Conservation (phyloP, 2,888 invertebrate species). For the Chrysodeixis includens region DNA sequence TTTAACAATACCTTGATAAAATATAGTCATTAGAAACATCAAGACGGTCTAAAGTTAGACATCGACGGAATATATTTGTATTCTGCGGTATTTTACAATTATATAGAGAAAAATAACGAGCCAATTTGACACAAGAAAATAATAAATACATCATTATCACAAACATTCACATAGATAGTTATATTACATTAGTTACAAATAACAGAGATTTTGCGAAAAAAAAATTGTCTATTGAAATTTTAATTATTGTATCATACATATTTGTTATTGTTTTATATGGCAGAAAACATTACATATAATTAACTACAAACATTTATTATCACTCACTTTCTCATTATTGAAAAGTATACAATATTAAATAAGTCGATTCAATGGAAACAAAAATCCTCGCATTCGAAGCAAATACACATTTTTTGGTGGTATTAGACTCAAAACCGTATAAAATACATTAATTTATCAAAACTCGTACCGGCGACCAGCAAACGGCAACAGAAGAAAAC, state of each 20-base stretch:
- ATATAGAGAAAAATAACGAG: neutral
- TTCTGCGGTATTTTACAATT: neutral
- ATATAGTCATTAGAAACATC: neutral
- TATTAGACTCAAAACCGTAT: neutral
- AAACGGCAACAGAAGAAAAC: neutral
- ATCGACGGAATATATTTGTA: conserved; percentile 1
- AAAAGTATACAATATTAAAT: neutral
- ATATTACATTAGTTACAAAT: no score
- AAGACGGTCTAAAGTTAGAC: neutral
- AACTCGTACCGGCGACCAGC: conserved; percentile 1
- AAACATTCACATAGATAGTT: neutral
- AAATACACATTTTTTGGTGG: neutral
- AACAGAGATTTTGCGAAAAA: neutral
- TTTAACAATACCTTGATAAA: neutral
- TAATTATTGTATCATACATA: neutral
- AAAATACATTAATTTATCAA: neutral
- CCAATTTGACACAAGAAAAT: neutral
- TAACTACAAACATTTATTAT: neutral
- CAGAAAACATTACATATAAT: neutral
- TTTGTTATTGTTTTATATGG: neutral
- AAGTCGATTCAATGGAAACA: neutral
- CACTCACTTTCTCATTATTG: neutral
- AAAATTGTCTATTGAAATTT: neutral
- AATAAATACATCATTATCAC: neutral
- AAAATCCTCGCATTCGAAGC: neutral